Evolutionary conservation across 2,888 invertebrate genomes (phyloP).

Genomic region (Electrophaes corylata): DNA sequence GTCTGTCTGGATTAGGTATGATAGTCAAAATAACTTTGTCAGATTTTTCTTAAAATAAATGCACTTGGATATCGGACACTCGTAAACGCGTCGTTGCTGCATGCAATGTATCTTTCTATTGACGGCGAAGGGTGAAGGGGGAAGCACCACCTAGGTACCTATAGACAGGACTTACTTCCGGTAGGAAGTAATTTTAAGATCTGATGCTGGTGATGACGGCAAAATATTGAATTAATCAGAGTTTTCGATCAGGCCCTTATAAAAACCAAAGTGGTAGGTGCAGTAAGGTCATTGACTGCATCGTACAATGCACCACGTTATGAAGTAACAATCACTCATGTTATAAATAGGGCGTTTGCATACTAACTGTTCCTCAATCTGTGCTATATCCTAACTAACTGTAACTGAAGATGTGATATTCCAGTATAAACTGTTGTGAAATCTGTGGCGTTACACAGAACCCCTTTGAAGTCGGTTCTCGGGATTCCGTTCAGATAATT

Average conservation of each 20-base stretch:
- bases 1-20: not conserved
- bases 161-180: too few relatives aligned
- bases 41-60: not conserved
- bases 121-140: too few relatives aligned
- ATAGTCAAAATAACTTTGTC: not conserved
- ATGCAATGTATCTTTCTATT: too few relatives aligned
- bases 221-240: too few relatives aligned
- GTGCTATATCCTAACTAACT: slow-evolving; percentile 11
- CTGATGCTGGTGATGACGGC: too few relatives aligned
- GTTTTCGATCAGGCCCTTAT: not conserved
- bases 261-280: not conserved
- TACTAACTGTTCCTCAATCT: slow-evolving; percentile 21
- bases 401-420: slow-evolving; percentile 8
- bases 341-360: slow-evolving; percentile 30
- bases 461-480: slow-evolving; percentile 45
- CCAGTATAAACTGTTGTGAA: slow-evolving; percentile 12
- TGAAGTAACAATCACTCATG: slow-evolving; percentile 26
- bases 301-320: slow-evolving; percentile 36
- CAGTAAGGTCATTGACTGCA: slow-evolving; percentile 41
- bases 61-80: too few relatives aligned
- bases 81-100: too few relatives aligned
- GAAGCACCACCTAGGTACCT: too few relatives aligned
- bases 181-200: too few relatives aligned
- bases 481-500: slow-evolving; percentile 38
- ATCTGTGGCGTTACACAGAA: slow-evolving; percentile 32